Evolutionary conservation across 2,888 invertebrate species (phyloP), one percentile per base, ranked within the genome.

Genomic region (Orthosia cruda): DNA sequence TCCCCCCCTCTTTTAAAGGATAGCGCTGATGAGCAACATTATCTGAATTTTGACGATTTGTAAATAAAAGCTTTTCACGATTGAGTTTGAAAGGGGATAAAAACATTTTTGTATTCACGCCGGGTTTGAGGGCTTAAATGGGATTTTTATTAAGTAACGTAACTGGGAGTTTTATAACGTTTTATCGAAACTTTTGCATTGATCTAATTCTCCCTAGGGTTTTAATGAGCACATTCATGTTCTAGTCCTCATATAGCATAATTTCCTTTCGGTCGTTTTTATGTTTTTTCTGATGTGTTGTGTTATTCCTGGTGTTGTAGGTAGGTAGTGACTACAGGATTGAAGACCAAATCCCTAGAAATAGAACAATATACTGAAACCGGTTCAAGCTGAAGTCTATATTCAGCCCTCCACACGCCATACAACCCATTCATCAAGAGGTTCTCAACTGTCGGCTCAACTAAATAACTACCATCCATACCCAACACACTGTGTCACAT

Each of bases 41-140:
- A 85, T 85, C 76, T 73, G 76, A 87, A 87, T 85, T 85, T 81
- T 85, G 85, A 85, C 81, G 82, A 85, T 81, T 79, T 74, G 65
- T 81, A 81, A 85, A 85, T 85, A 87, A 77, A 85, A 75, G 74
- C 62, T 85, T 63, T 76, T 85, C 67, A 68, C 85, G 85, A 85
- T 81, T 81, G 75, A 81, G 76, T 84, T 84, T 65, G 54, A 47
- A 59, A 67, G 62, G 15, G 64, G 66, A 65, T 71, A n/a, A 75
- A 74, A 77, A 69, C 65, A 62, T 77, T 79, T 65, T 77, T 69
- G 58, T 79, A 64, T 81, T 79, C 75, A 79, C 13, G 52, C 20
- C 18, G 65, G 61, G 57, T 40, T 54, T 57, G 26, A 45, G 7
- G 57, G 40, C 16, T 47, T 59, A 54, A 74, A 79, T 74, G 63